phyloP scores from a whole-genome alignment of 2,888 invertebrate species.

The Himalopsyche kuldschensis region DNA sequence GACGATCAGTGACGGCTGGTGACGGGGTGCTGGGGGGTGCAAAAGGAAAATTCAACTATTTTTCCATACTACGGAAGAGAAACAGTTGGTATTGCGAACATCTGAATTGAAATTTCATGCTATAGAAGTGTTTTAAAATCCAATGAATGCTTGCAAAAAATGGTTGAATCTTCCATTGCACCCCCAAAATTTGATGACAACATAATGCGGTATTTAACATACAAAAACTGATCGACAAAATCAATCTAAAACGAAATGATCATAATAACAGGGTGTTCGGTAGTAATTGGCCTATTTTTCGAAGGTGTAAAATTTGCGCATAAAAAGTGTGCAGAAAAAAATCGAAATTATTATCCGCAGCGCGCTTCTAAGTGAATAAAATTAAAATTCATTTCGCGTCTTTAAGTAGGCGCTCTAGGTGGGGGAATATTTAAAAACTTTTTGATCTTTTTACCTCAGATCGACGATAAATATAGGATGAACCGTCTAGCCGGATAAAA shows the following conservation, averaged over 20 bases:
- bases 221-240: not conserved
- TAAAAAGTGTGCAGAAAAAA: not conserved
- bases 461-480: slow-evolving; percentile 33
- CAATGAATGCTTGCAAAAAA: too few relatives aligned
- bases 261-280: not conserved
- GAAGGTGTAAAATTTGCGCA: not conserved
- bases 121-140: too few relatives aligned
- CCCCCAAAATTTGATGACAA: too few relatives aligned
- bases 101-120: too few relatives aligned
- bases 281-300: not conserved
- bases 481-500: slow-evolving; percentile 26
- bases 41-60: too few relatives aligned
- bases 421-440: not conserved
- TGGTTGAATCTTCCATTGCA: too few relatives aligned
- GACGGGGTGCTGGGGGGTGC: too few relatives aligned
- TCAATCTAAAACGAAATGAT: not conserved
- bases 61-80: too few relatives aligned
- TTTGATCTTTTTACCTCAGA: slow-evolving; percentile 20
- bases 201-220: too few relatives aligned
- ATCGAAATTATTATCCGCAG: not conserved
- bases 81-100: too few relatives aligned
- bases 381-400: not conserved
- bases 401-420: not conserved
- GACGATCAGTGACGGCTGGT: too few relatives aligned
- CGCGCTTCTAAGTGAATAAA: not conserved